These are phyloP conservation scores for Nipponia nippon DNA, from an alignment of 2,113 vertebrate genomes.

Conservation along the genomic window DNA sequence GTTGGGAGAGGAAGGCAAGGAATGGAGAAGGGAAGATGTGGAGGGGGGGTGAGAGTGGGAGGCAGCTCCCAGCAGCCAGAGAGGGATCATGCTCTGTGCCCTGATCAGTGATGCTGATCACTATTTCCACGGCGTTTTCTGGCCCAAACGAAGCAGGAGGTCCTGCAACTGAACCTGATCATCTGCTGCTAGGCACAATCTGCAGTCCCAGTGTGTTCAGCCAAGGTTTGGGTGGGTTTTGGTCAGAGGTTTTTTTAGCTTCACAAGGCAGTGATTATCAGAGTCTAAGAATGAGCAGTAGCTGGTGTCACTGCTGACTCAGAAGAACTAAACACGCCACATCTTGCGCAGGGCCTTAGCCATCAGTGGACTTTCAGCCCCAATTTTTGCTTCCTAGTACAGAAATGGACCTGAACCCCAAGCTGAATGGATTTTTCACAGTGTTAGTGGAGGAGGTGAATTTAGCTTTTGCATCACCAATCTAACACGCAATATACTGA, in stretches of 20 bases:
- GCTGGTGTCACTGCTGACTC: neutral
- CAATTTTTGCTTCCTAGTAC: neutral
- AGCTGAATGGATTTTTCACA: neutral
- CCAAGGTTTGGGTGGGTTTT: neutral
- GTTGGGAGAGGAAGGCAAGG: neutral
- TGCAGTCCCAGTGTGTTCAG: neutral
- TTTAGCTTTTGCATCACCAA: neutral
- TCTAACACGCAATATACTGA: neutral
- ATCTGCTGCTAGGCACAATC: neutral
- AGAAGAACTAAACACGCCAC: neutral
- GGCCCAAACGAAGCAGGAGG: neutral
- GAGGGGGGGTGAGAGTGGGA: neutral
- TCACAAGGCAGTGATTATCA: neutral
- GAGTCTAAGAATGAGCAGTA: neutral
- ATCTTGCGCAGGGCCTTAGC: neutral
- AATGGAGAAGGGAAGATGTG: neutral
- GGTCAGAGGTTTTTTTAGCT: neutral
- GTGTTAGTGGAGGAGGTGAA: neutral
- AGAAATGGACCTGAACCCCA: neutral
- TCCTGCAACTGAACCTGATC: neutral
- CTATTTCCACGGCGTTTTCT: rapidly evolving
- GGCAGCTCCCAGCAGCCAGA: neutral
- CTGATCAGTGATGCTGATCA: neutral
- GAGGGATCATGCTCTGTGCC: neutral
- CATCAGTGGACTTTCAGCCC: neutral